These are phyloP conservation scores for Zalophus californianus DNA, from an alignment of 2,797 vertebrate genomes.

Conservation along the genomic window DNA sequence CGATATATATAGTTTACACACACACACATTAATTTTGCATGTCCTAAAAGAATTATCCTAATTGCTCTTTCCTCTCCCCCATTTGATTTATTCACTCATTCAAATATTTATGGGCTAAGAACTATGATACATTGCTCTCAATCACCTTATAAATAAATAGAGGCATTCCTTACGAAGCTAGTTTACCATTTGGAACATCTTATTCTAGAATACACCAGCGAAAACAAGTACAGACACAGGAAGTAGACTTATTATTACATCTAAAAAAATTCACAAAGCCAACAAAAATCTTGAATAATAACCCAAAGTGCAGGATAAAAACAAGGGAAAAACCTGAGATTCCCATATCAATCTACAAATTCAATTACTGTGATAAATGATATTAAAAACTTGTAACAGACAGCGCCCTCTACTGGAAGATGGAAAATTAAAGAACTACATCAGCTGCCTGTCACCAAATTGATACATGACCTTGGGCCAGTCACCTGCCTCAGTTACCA, in stretches of 20 bases:
- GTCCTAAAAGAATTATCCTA: background rate
- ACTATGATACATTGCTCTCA: background rate
- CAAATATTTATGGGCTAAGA: background rate
- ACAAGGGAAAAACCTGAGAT: background rate
- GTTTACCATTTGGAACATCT: background rate
- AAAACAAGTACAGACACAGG: background rate
- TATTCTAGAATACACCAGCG: background rate
- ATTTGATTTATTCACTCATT: background rate
- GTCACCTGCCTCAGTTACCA: too few relatives aligned
- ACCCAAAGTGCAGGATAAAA: background rate
- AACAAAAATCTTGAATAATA: background rate
- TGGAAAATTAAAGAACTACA: background rate
- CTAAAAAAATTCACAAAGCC: background rate
- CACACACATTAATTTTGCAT: background rate
- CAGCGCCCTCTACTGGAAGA: slow-evolving; percentile 64
- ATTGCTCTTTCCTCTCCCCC: background rate
- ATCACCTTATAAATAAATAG: background rate
- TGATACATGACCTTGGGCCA: background rate
- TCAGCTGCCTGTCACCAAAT: accelerated
- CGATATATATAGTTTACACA: accelerated
- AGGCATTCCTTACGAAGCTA: too few relatives aligned
- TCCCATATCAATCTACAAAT: background rate
- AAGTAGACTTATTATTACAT: background rate
- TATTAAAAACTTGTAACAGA: background rate
- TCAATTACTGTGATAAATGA: too few relatives aligned